Percentiles rank a stretch among this genome's conserved stretches.
phyloP scores from a whole-genome alignment of 30 jellyfish, hydroid and myxozoan genomes.

The Turritopsis rubra region DNA sequence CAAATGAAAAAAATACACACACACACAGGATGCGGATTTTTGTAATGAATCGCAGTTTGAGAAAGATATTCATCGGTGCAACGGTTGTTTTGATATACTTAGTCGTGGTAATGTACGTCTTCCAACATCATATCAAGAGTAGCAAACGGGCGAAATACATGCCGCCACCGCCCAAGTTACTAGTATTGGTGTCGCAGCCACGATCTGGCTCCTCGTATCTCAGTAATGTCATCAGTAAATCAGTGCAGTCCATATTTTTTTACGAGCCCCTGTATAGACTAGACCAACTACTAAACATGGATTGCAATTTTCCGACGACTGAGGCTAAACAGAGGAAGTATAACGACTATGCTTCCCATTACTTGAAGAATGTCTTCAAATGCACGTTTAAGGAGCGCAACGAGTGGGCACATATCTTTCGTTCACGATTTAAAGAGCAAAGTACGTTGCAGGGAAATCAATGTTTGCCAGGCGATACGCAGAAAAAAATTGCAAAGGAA shows the following conservation, averaged over 20 bases:
- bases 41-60: not conserved
- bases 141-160: not conserved
- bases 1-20: not conserved
- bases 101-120: not conserved
- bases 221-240: constrained; percentile 38
- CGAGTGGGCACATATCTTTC: constrained; percentile 19
- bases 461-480: not conserved
- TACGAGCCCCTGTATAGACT: constrained; percentile 56
- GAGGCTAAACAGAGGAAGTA: not conserved
- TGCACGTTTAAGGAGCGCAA: constrained; percentile 13
- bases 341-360: not conserved
- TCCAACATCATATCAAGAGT: constrained; percentile 3
- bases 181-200: constrained; percentile 62
- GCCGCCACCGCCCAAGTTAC: constrained; percentile 18
- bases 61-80: not conserved
- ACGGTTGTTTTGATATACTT: constrained; percentile 7
- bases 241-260: constrained; percentile 14
- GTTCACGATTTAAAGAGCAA: constrained; percentile 6
- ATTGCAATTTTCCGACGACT: constrained; percentile 18
- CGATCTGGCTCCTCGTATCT: constrained; percentile 65
- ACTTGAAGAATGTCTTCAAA: constrained; percentile 14
- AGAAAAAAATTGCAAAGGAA: not conserved
- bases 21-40: not conserved
- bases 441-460: not conserved
- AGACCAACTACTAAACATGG: constrained; percentile 11